A percentile compares a stretch with the other conserved stretches of the same genome.
Conservation (phyloP, 2,797 vertebrate genomes). For the Furcifer pardalis region DNA sequence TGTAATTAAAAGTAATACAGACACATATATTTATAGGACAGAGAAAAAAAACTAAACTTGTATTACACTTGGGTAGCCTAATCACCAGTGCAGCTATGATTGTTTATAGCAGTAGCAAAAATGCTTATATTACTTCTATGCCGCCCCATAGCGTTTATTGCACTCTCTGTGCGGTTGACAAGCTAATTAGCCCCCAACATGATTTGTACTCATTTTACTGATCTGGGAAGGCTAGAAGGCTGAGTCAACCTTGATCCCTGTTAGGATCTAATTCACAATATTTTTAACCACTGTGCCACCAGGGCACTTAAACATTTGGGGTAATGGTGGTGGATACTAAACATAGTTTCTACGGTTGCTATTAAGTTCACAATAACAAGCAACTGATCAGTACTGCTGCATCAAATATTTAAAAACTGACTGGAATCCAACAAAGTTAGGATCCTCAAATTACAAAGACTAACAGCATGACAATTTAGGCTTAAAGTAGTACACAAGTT, state of each 20-base stretch:
- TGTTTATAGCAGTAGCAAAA: not conserved
- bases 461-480: not conserved
- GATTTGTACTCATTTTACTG: too few species aligned
- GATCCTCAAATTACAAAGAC: not conserved
- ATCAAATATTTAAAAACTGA: conserved; percentile 4
- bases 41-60: not conserved
- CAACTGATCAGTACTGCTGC: not conserved
- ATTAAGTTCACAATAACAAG: conserved; percentile 23
- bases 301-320: too few species aligned
- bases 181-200: too few species aligned
- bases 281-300: too few species aligned
- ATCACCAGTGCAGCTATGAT: not conserved
- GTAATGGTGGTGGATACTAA: not conserved
- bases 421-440: not conserved
- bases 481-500: too few species aligned
- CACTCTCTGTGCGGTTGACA: too few species aligned
- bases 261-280: too few species aligned
- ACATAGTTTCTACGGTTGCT: not conserved
- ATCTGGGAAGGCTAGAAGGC: too few species aligned
- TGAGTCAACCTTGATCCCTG: too few species aligned
- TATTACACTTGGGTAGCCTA: not conserved
- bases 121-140: too few species aligned
- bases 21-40: not conserved
- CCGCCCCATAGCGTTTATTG: too few species aligned
- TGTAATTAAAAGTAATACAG: not conserved